Percentiles rank a stretch among this genome's conserved stretches.
Evolutionary conservation across 2,113 vertebrate species (phyloP).

Genomic region (Microcebus lehilahytsara): DNA sequence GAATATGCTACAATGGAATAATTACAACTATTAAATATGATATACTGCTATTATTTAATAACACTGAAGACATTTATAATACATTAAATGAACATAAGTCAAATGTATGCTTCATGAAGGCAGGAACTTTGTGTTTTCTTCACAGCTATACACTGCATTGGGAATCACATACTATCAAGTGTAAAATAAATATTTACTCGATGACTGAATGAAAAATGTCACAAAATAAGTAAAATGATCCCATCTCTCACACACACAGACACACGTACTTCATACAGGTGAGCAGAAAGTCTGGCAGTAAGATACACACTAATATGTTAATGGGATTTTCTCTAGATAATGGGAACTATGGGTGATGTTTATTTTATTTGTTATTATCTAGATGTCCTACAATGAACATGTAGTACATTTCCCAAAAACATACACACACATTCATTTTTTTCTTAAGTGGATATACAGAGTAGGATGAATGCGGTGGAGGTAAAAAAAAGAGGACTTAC

Average conservation of each 20-base stretch:
- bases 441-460: background rate
- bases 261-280: background rate
- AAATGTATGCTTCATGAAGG: background rate
- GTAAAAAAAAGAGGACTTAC: background rate
- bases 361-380: no score
- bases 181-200: background rate
- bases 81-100: background rate
- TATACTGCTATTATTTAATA: background rate
- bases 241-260: background rate
- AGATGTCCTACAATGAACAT: background rate
- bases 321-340: background rate
- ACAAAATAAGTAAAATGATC: background rate
- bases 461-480: background rate
- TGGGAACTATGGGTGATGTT: background rate
- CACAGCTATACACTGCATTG: background rate
- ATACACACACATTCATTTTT: background rate
- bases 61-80: background rate
- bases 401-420: background rate
- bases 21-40: background rate
- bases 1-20: background rate
- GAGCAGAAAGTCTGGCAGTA: no score
- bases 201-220: background rate
- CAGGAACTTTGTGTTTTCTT: background rate
- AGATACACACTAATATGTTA: background rate
- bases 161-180: background rate